These are phyloP conservation scores for Electrona antarctica DNA, from an alignment of 2,113 vertebrate species.

Conservation along the genomic window DNA sequence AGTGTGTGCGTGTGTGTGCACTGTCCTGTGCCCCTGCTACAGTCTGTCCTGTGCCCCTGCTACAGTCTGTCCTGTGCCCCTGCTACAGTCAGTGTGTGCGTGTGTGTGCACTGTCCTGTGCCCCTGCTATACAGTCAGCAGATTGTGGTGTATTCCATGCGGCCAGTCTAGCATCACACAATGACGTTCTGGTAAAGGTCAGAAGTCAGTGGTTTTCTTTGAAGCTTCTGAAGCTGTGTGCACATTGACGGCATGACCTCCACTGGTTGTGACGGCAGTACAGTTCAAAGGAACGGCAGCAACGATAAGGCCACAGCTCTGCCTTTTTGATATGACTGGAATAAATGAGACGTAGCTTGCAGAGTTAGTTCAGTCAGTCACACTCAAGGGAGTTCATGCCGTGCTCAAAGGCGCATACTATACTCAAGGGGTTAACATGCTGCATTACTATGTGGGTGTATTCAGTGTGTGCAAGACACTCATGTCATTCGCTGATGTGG, in stretches of 20 bases:
- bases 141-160: slow-evolving; percentile 26
- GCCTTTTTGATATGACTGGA: slow-evolving; percentile 16
- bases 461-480: too few species aligned
- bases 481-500: too few species aligned
- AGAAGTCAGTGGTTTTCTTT: slow-evolving; percentile 53
- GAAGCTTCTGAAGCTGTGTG: slow-evolving; percentile 54
- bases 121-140: slow-evolving; percentile 2
- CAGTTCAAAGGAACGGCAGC: slow-evolving; percentile 54
- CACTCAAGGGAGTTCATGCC: too few species aligned
- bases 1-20: too few species aligned
- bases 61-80: background rate
- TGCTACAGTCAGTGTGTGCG: background rate
- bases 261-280: too few species aligned
- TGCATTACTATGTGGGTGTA: too few species aligned
- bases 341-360: too few species aligned
- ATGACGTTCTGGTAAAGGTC: slow-evolving; percentile 44
- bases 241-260: too few species aligned
- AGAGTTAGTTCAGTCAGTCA: too few species aligned
- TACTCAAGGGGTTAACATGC: too few species aligned
- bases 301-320: slow-evolving; percentile 19
- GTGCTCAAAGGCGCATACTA: too few species aligned
- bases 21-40: too few species aligned
- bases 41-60: background rate
- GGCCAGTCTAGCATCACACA: slow-evolving; percentile 43
- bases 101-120: background rate